Evolutionary conservation across 2,888 invertebrate genomes (phyloP).

Genomic region (Chloroclystis v-ata): DNA sequence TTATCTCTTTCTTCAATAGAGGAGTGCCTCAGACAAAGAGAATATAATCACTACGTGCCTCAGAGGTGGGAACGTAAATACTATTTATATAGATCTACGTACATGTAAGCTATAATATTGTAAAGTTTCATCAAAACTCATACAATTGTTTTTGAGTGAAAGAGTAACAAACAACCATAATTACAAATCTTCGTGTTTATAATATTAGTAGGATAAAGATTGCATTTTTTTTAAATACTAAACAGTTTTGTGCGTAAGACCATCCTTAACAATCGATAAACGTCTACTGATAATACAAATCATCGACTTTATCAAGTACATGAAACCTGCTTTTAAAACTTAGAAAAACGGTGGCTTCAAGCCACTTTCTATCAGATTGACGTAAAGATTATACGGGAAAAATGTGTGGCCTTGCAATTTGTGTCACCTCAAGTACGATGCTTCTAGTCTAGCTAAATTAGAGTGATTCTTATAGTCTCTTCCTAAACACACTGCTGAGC

Average conservation of each 20-base stretch:
- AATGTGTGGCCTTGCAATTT: constrained; percentile 48
- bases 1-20: too few relatives aligned
- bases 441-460: constrained; percentile 23
- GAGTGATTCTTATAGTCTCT: constrained; percentile 22
- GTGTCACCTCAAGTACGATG: constrained; percentile 34
- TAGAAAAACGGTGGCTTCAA: constrained; percentile 54
- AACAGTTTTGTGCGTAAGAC: background rate
- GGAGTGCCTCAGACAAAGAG: too few relatives aligned
- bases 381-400: constrained; percentile 56
- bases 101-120: too few relatives aligned
- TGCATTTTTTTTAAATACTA: too few relatives aligned
- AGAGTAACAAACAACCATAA: too few relatives aligned
- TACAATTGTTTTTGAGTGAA: too few relatives aligned
- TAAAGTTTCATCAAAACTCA: too few relatives aligned
- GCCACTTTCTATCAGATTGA: constrained; percentile 33
- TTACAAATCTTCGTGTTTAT: too few relatives aligned
- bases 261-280: background rate
- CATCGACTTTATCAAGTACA: constrained; percentile 51
- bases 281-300: constrained; percentile 38
- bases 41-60: too few relatives aligned
- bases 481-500: constrained; percentile 2
- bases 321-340: constrained; percentile 29
- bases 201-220: too few relatives aligned
- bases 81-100: too few relatives aligned
- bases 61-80: too few relatives aligned